phyloP scores from a whole-genome alignment of 1,140 invertebrate genomes.

The Hypsibius dujardini region DNA sequence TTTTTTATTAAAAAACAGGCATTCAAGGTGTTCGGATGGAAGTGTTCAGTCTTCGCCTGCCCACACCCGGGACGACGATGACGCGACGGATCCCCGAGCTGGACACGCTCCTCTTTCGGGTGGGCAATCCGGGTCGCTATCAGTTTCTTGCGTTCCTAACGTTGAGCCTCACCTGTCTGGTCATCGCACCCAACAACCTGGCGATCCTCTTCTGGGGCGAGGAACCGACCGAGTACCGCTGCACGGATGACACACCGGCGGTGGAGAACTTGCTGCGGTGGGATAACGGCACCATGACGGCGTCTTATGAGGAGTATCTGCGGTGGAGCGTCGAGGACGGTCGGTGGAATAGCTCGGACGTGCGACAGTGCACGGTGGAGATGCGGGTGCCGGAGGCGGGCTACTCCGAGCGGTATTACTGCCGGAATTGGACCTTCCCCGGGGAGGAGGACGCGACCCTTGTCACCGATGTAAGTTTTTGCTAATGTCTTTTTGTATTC shows the following conservation, averaged over 20 bases:
- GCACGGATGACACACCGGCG: neutral
- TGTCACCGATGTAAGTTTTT: no score
- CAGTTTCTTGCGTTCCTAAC: neutral
- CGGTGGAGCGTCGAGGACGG: neutral
- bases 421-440: neutral
- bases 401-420: neutral
- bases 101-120: neutral
- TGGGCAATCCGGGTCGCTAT: neutral
- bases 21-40: no score
- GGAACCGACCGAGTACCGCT: neutral
- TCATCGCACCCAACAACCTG: slow-evolving; percentile 3
- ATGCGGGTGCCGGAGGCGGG: neutral
- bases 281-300: neutral
- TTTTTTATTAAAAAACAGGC: no score
- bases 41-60: neutral
- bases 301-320: neutral
- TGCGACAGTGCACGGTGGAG: neutral
- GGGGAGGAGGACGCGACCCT: neutral
- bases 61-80: neutral
- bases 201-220: neutral
- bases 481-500: no score
- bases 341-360: neutral
- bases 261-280: neutral
- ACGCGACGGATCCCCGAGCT: neutral
- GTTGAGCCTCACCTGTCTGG: neutral